Evolutionary conservation across 2,888 invertebrate genomes (phyloP).

Genomic region (Pherbina coryleti): DNA sequence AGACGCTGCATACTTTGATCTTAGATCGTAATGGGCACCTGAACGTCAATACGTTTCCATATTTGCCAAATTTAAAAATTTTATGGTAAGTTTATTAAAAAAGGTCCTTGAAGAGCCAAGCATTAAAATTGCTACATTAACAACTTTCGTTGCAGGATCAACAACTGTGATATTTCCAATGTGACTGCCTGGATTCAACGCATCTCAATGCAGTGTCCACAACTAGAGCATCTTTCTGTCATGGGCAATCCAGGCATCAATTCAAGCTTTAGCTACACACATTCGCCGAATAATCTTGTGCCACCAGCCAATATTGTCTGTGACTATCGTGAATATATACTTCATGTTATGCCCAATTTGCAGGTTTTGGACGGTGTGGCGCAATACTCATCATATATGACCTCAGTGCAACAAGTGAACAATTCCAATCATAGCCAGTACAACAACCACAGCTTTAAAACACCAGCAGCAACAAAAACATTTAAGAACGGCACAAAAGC

Average conservation of each 20-base stretch:
- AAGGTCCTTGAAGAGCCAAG: not conserved
- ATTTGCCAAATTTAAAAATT: constrained; percentile 79
- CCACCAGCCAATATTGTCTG: constrained; percentile 64
- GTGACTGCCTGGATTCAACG: constrained; percentile 81
- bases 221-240: constrained; percentile 78
- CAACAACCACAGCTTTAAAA: constrained; percentile 43
- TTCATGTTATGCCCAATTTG: constrained; percentile 58
- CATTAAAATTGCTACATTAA: not conserved
- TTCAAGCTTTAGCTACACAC: constrained; percentile 70
- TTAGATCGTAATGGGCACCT: constrained; percentile 84
- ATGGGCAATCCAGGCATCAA: constrained; percentile 86
- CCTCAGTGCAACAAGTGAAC: constrained; percentile 6
- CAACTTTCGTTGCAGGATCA: constrained; percentile 71
- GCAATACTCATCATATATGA: constrained; percentile 35
- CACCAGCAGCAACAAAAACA: constrained; percentile 34
- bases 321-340: constrained; percentile 59
- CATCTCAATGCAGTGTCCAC: constrained; percentile 79
- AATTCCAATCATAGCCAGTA: not conserved
- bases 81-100: constrained; percentile 74
- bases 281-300: constrained; percentile 61
- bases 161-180: constrained; percentile 75
- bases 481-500: not conserved
- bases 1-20: constrained; percentile 80
- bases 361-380: constrained; percentile 61
- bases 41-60: constrained; percentile 79